phyloP scores from a whole-genome alignment of 1,140 invertebrate species.

The Zaprionus tsacasi region DNA sequence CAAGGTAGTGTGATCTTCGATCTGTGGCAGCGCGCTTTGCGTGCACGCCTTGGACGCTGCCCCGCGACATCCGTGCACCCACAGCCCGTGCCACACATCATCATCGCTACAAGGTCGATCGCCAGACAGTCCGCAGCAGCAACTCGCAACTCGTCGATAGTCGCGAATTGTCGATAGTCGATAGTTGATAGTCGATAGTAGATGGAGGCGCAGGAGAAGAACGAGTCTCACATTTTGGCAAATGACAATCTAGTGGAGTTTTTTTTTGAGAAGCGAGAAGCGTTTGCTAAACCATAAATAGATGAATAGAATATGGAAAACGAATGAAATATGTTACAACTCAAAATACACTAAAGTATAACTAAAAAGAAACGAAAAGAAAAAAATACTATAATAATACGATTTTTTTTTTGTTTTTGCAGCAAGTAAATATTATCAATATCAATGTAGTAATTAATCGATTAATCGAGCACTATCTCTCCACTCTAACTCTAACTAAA shows the following conservation, averaged over 20 bases:
- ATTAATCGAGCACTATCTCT: conserved; percentile 5
- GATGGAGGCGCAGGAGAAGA: neutral
- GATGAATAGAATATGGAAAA: neutral
- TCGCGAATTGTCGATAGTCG: conserved; percentile 1
- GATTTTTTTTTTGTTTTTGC: neutral
- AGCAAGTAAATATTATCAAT: conserved; percentile 3
- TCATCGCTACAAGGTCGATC: conserved; percentile 21
- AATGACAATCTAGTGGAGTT: conserved; percentile 73
- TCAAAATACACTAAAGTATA: conserved; percentile 6
- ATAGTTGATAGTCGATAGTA: conserved; percentile 6
- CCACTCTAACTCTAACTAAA: conserved; percentile 17
- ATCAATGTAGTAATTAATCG: conserved; percentile 9
- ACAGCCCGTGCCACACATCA: conserved; percentile 31
- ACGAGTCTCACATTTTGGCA: conserved; percentile 57
- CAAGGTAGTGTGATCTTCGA: neutral
- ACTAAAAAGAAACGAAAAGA: neutral
- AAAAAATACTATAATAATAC: neutral
- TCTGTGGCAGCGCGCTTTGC: conserved; percentile 32
- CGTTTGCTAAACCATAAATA: conserved; percentile 34
- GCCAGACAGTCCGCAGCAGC: neutral
- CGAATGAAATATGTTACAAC: neutral
- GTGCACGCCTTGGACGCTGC: conserved; percentile 25
- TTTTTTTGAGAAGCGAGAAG: conserved; percentile 28
- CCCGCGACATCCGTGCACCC: conserved; percentile 29
- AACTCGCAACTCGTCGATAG: no score